Evolutionary conservation across 2,888 invertebrate genomes (phyloP).

Genomic region (Flexamia atlantica): DNA sequence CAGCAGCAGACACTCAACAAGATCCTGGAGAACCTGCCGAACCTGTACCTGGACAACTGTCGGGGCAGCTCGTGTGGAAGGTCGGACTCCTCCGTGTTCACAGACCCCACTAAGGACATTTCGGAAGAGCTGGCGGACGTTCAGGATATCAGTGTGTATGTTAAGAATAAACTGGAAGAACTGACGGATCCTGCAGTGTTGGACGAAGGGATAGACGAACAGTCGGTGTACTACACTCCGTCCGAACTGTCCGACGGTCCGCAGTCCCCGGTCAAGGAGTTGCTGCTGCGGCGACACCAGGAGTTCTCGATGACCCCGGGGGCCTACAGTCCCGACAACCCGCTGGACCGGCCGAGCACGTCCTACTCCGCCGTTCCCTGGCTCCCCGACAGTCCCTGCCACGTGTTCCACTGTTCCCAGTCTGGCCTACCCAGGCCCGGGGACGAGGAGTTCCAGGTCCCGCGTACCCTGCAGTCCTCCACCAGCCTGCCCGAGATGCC

Average conservation of each 20-base stretch:
- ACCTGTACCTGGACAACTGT: conserved; percentile 95
- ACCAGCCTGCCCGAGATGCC: conserved; percentile 56
- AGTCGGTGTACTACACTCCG: conserved; percentile 90
- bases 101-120: conserved; percentile 75
- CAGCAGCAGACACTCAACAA: conserved; percentile 97
- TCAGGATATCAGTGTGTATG: conserved; percentile 80
- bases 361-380: conserved; percentile 52
- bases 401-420: conserved; percentile 59
- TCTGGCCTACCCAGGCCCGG: conserved; percentile 6
- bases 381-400: conserved; percentile 60
- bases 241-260: conserved; percentile 80
- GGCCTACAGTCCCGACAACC: conserved; percentile 36
- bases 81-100: conserved; percentile 85
- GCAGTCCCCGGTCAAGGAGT: conserved; percentile 64
- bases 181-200: conserved; percentile 67
- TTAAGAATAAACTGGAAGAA: conserved; percentile 78
- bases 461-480: conserved; percentile 52
- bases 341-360: conserved; percentile 32
- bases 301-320: background rate
- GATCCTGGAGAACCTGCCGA: conserved; percentile 94
- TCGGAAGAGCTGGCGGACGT: conserved; percentile 75
- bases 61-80: conserved; percentile 89
- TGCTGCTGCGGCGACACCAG: conserved; percentile 6
- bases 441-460: conserved; percentile 37
- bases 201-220: conserved; percentile 78